Percentiles rank a stretch among this genome's conserved stretches.
phyloP scores from a whole-genome alignment of 2,797 vertebrate genomes.

The Sternotherus odoratus region DNA sequence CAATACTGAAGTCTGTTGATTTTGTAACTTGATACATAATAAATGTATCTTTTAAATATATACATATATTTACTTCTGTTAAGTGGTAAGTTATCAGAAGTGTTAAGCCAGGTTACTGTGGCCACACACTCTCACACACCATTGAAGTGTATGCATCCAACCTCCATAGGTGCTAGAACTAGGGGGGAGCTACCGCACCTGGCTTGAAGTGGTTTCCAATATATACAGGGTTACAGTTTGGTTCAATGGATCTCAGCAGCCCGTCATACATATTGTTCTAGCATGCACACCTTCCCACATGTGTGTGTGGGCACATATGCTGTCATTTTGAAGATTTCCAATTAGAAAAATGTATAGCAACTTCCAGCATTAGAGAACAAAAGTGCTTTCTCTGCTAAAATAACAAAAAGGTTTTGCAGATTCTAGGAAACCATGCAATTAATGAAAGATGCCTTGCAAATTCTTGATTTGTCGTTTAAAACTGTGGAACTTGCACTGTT shows the following conservation, averaged over 20 bases:
- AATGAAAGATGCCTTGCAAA: conserved; percentile 28
- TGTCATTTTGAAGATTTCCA: background rate
- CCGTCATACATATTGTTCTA: too few species aligned
- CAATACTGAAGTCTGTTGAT: background rate
- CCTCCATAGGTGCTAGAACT: background rate
- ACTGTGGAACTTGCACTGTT: conserved; percentile 20
- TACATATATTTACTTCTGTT: background rate
- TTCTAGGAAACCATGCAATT: conserved; percentile 24
- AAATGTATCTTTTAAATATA: background rate
- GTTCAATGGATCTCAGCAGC: too few species aligned
- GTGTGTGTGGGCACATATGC: background rate
- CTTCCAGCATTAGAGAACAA: background rate
- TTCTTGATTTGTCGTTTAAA: conserved; percentile 28
- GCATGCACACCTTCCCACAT: background rate
- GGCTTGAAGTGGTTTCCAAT: too few species aligned
- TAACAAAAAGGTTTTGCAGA: background rate
- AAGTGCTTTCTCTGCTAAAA: background rate
- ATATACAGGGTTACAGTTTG: too few species aligned
- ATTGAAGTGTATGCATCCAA: background rate
- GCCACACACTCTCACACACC: background rate
- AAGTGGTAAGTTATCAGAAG: background rate
- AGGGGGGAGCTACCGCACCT: too few species aligned
- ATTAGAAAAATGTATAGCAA: background rate
- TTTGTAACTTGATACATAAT: background rate
- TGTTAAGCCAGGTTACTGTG: background rate